Evolutionary conservation across 2,888 invertebrate genomes (phyloP).

Genomic region (Chalcis sispes): DNA sequence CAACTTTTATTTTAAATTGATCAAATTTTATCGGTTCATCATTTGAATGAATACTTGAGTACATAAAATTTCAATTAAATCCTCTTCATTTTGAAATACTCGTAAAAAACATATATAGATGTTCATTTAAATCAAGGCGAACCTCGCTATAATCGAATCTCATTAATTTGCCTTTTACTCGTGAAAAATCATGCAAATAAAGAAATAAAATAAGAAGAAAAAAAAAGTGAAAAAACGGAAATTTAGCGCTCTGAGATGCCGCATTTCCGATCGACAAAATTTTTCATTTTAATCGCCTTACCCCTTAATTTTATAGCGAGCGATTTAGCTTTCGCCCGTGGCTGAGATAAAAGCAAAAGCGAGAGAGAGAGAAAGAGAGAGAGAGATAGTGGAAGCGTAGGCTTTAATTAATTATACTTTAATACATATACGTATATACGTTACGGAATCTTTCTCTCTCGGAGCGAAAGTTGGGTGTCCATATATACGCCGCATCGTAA

Average conservation of each 20-base stretch:
- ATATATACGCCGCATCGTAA: conserved; percentile 12
- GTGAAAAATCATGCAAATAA: conserved; percentile 1
- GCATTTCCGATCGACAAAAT: conserved; percentile 36
- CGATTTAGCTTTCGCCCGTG: conserved; percentile 30
- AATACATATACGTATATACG: conserved; percentile 33
- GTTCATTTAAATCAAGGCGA: no score
- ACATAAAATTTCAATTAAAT: no score
- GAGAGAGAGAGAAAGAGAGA: no score
- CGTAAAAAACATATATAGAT: no score
- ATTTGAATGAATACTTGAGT: no score
- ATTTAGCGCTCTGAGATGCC: neutral
- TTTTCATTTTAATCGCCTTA: conserved; percentile 48
- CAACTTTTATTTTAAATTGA: no score
- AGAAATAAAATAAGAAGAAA: neutral
- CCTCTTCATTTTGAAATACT: no score
- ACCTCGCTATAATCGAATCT: conserved; percentile 26
- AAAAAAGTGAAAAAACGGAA: neutral
- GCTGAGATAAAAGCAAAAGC: neutral
- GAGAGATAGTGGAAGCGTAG: no score
- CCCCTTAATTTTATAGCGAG: conserved; percentile 46
- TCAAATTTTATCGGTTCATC: no score
- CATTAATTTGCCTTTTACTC: conserved; percentile 31
- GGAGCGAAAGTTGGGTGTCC: no score
- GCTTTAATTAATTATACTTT: conserved; percentile 53
- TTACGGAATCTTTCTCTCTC: no score